Percentiles rank a stretch among this genome's conserved stretches.
phyloP scores from a whole-genome alignment of 2,888 invertebrate species.

The Lasioglossum vierecki region DNA sequence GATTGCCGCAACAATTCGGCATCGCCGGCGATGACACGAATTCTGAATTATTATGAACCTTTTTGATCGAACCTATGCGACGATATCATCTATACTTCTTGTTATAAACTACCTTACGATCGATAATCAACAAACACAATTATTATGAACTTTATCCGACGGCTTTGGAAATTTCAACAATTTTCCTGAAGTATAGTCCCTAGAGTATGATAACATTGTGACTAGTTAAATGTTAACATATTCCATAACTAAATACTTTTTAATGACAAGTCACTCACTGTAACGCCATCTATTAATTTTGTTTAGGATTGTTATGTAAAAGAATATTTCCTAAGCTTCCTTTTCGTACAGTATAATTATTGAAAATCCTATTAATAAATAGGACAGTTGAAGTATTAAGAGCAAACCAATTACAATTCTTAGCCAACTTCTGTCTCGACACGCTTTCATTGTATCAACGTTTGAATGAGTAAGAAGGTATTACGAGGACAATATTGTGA shows the following conservation, averaged over 20 bases:
- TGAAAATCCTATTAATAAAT: too few species aligned
- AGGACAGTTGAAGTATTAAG: too few species aligned
- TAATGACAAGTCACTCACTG: background rate
- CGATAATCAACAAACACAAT: too few species aligned
- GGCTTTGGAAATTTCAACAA: background rate
- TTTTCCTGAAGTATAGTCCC: background rate
- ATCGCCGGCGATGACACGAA: background rate
- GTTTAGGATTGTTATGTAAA: background rate
- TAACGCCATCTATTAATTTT: background rate
- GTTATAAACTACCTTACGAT: too few species aligned
- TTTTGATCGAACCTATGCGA: too few species aligned
- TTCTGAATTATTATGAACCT: background rate
- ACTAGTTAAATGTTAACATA: background rate
- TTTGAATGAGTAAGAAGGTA: too few species aligned
- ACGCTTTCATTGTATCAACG: too few species aligned
- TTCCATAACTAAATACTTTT: background rate
- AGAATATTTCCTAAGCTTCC: background rate
- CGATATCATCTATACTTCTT: too few species aligned
- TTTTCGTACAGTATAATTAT: background rate
- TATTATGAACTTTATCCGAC: too few species aligned
- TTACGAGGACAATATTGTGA: too few species aligned
- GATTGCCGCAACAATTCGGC: constrained; percentile 49
- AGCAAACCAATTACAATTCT: too few species aligned
- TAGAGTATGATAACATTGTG: background rate
- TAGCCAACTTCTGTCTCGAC: too few species aligned